A percentile compares a stretch with the other conserved stretches of the same genome.
These are phyloP conservation scores for Siphlonurus alternatus DNA, from an alignment of 2,888 invertebrate species.

Conservation along the genomic window DNA sequence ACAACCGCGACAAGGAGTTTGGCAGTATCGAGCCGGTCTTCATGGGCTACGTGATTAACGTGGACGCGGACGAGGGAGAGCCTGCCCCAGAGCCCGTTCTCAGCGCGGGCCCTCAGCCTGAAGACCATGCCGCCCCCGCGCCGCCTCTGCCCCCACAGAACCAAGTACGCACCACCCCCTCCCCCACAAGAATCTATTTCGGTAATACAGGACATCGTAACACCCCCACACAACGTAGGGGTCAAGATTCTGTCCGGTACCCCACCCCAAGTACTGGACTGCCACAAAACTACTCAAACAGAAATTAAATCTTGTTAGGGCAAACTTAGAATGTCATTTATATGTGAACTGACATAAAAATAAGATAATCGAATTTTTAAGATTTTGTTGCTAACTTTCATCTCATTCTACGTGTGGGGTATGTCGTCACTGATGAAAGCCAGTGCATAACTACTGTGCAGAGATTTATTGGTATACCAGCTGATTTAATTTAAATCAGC, in stretches of 20 bases:
- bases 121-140: neutral
- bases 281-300: too few species aligned
- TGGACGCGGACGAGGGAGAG: neutral
- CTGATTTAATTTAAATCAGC: too few species aligned
- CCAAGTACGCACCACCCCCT: neutral
- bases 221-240: neutral
- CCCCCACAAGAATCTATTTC: neutral
- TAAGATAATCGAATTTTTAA: too few species aligned
- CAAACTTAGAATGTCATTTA: too few species aligned
- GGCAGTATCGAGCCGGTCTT: neutral
- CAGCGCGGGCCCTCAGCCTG: neutral
- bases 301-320: too few species aligned
- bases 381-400: too few species aligned
- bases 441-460: too few species aligned
- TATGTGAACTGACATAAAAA: too few species aligned
- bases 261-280: too few species aligned
- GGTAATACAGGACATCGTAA: neutral
- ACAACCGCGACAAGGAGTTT: neutral
- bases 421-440: too few species aligned
- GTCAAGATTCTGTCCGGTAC: neutral
- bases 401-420: too few species aligned
- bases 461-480: too few species aligned
- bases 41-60: neutral
- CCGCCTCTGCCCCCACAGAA: neutral
- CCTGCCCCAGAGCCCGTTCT: neutral